Evolutionary conservation across 1,140 invertebrate genomes (phyloP), one percentile per base, ranked within the genome.

Genomic region (Araneus ventricosus): DNA sequence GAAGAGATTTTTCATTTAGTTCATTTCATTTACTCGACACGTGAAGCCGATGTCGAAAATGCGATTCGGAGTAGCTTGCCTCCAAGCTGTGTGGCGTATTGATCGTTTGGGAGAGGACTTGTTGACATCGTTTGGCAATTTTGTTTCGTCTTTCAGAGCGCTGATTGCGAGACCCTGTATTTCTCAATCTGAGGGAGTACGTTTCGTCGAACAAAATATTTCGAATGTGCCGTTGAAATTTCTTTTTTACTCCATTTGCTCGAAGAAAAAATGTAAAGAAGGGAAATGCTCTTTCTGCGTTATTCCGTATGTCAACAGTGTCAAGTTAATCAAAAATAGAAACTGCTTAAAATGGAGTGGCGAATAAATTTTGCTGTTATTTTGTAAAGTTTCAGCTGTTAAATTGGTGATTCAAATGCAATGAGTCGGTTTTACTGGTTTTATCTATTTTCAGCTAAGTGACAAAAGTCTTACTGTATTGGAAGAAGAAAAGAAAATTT

Each of bases 81-180:
- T 10, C 27, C 27, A 67, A 67, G 27, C 61, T 67, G 45, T 10
- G 22, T 67, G 24, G 24, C 10, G 24, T 67, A 67, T 67, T 27
- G 61, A 67, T 67, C 61, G 61, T 67, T 67, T 2, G 24, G 6
- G 8, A n/a, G 24, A 67, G 24, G 5, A 67, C 22, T 67, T 67
- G 61, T 67, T 67, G 61, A 67, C 61, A 67, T 67, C 61, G 61
- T n/a, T 67, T n/a, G 57, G n/a, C 24, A 67, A 67, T 67, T 67
- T 67, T 67, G 61, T 67, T 24, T 67, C 61, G 24, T 52, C 45
- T n/a, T 67, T 67, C 61, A 67, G 7, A 10, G 61, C 61, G 22
- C 61, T 67, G 8, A 24, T 1, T 27, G 24, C 24, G 24, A 67
- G 61, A 24, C 61, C n/a, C n/a, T 24, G 24, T 27, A 67, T 67